phyloP scores from a whole-genome alignment of 2,888 invertebrate species.

The Thymelicus sylvestris region DNA sequence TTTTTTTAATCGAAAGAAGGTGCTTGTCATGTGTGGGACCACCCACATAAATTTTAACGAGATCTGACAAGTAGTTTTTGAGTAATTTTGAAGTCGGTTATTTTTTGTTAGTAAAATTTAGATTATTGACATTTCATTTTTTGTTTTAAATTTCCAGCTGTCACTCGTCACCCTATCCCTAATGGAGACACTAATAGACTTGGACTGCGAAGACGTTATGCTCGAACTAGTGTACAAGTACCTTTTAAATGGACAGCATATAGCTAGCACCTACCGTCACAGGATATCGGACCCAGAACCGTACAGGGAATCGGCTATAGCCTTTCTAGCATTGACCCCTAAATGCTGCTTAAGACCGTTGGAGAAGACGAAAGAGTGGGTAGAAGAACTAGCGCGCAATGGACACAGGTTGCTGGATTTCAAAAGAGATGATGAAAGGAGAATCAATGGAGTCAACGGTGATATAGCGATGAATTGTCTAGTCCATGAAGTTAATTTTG shows the following conservation, averaged over 20 bases:
- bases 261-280: constrained; percentile 62
- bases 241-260: constrained; percentile 80
- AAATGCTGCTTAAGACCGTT: constrained; percentile 81
- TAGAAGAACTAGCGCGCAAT: constrained; percentile 67
- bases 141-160: constrained; percentile 76
- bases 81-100: no score
- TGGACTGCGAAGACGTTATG: constrained; percentile 99
- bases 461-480: constrained; percentile 74
- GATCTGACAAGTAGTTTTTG: no score
- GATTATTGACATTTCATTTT: no score
- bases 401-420: constrained; percentile 68
- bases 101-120: no score
- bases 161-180: constrained; percentile 95
- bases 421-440: constrained; percentile 59
- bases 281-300: constrained; percentile 65
- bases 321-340: constrained; percentile 84
- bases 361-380: constrained; percentile 68
- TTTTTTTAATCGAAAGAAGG: no score
- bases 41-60: no score
- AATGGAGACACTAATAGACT: constrained; percentile 94
- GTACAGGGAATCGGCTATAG: constrained; percentile 71
- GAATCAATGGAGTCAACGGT: constrained; percentile 67
- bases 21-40: no score
- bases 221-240: constrained; percentile 95
- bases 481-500: constrained; percentile 72